Evolutionary conservation across 2,797 vertebrate species (phyloP).

Genomic region (Gephyroberyx darwinii): DNA sequence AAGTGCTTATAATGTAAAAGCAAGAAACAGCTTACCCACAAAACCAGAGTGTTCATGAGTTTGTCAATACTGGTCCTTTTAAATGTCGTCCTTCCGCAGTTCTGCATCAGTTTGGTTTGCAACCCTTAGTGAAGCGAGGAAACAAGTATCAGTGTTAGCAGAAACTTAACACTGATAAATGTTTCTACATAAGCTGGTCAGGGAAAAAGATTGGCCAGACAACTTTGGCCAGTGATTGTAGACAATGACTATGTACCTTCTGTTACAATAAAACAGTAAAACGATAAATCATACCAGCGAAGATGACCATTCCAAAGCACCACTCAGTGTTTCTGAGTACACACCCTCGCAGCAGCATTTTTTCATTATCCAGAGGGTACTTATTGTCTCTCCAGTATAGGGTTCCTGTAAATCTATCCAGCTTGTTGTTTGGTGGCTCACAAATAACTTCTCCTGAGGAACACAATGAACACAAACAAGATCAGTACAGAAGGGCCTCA

Average conservation of each 20-base stretch:
- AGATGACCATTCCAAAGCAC: constrained; percentile 90
- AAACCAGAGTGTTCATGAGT: constrained; percentile 89
- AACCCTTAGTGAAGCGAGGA: constrained; percentile 63
- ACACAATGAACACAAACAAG: neutral
- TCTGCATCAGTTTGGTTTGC: constrained; percentile 93
- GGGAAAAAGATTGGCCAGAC: neutral
- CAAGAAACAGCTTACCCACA: constrained; percentile 83
- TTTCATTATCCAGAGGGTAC: constrained; percentile 83
- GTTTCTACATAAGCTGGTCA: neutral
- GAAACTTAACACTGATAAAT: neutral
- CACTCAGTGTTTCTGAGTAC: constrained; percentile 88
- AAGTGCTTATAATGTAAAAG: neutral
- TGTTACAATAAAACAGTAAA: neutral
- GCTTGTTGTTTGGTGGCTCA: constrained; percentile 88
- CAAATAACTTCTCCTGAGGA: constrained; percentile 84
- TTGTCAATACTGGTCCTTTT: constrained; percentile 91
- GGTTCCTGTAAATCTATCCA: constrained; percentile 85
- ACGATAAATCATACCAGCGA: constrained; percentile 82
- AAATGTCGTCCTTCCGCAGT: constrained; percentile 86
- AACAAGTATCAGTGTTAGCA: neutral
- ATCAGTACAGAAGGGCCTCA: neutral
- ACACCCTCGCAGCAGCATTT: constrained; percentile 86
- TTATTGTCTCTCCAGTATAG: constrained; percentile 84
- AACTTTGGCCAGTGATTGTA: too few species aligned
- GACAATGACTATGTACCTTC: too few species aligned